Conservation (phyloP, 1,140 invertebrate genomes). For the Papilio polytes region DNA sequence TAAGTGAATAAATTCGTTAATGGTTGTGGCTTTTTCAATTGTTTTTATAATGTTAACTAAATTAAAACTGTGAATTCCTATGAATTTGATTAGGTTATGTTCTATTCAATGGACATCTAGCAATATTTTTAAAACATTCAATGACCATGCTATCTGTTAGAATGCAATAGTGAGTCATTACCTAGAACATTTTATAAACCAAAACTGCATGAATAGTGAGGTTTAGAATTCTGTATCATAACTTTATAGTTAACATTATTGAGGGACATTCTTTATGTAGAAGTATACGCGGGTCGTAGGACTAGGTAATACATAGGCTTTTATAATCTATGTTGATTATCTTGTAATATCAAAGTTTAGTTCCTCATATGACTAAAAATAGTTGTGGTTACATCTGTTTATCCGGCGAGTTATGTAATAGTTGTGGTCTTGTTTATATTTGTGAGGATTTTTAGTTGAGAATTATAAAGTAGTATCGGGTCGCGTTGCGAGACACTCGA, state of each 20-base stretch:
- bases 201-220: neutral
- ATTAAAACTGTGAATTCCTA: neutral
- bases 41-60: neutral
- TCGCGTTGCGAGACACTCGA: slow-evolving; percentile 55
- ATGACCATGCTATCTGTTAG: neutral
- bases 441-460: slow-evolving; percentile 23
- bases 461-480: slow-evolving; percentile 50
- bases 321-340: neutral
- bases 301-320: too few relatives aligned
- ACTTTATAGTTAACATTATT: neutral
- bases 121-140: neutral
- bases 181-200: slow-evolving; percentile 1
- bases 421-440: slow-evolving; percentile 18
- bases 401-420: slow-evolving; percentile 19
- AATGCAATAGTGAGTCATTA: neutral
- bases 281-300: too few relatives aligned
- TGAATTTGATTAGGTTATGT: neutral
- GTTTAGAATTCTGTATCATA: neutral
- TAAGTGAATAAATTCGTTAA: neutral
- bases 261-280: neutral
- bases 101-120: neutral
- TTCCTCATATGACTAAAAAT: neutral
- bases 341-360: neutral
- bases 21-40: neutral
- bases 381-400: neutral